phyloP scores from a whole-genome alignment of 1,140 invertebrate genomes.

The Diuraphis noxia region DNA sequence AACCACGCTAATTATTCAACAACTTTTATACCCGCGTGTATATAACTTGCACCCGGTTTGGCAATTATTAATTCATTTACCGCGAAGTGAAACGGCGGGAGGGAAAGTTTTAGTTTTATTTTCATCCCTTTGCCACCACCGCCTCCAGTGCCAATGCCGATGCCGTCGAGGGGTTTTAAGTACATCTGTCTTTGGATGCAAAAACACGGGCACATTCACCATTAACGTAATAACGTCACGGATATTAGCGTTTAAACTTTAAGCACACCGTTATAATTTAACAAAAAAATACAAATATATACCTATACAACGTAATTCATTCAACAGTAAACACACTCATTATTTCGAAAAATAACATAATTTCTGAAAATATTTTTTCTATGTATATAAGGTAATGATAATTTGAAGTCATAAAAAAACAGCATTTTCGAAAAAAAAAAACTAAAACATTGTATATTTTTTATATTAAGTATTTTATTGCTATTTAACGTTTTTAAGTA shows the following conservation, averaged over 20 bases:
- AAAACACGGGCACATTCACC: slow-evolving; percentile 20
- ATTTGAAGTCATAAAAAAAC: not conserved
- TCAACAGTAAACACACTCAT: not conserved
- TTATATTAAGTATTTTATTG: not conserved
- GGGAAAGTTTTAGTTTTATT: slow-evolving; percentile 36
- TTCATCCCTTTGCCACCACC: not conserved
- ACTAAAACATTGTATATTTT: not conserved
- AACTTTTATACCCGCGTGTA: slow-evolving; percentile 17
- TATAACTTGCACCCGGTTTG: slow-evolving; percentile 27
- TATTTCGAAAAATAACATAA: not conserved
- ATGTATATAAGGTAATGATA: not conserved
- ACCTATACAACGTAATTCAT: not conserved
- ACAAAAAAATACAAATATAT: not conserved
- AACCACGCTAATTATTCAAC: slow-evolving; percentile 38
- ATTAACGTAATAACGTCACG: not conserved
- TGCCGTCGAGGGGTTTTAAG: slow-evolving; percentile 29
- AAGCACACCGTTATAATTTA: not conserved
- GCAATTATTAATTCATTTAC: slow-evolving; percentile 52
- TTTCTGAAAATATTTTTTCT: not conserved
- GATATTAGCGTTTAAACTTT: slow-evolving; percentile 18
- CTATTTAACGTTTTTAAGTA: not conserved
- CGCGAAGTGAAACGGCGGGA: not conserved
- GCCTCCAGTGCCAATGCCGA: not conserved
- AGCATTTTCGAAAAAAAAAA: not conserved
- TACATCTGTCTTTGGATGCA: slow-evolving; percentile 32